Percentiles rank a stretch among this genome's conserved stretches.
Conservation (phyloP, 2,113 vertebrate species). For the Bujurquina vittata region DNA sequence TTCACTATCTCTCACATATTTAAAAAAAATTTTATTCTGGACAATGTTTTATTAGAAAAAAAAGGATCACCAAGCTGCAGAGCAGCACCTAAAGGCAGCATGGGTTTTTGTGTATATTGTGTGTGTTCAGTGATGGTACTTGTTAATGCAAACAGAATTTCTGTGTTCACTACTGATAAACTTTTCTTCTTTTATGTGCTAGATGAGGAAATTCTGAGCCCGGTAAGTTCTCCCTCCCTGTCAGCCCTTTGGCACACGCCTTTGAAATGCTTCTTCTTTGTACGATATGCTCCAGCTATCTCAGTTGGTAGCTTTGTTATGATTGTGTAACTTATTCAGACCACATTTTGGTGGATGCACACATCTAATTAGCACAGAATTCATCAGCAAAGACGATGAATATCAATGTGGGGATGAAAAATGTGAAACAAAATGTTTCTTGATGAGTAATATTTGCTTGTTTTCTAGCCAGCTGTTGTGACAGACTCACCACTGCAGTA, state of each 20-base stretch:
- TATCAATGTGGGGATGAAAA: constrained; percentile 26
- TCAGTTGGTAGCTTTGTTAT: constrained; percentile 56
- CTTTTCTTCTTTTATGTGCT: constrained; percentile 21
- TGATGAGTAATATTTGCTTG: constrained; percentile 43
- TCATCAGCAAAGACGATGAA: constrained; percentile 9
- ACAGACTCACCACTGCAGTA: constrained; percentile 68
- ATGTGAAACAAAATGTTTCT: neutral
- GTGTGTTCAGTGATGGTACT: constrained; percentile 17
- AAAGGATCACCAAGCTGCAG: constrained; percentile 34
- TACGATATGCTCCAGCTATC: constrained; percentile 44
- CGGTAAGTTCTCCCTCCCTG: constrained; percentile 66
- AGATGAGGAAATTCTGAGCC: constrained; percentile 73
- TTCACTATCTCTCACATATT: constrained; percentile 16
- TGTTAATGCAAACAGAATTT: constrained; percentile 53
- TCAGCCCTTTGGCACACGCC: constrained; percentile 33
- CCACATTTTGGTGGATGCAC: constrained; percentile 50
- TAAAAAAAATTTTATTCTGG: neutral
- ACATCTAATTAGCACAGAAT: constrained; percentile 34
- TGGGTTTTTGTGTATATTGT: constrained; percentile 5
- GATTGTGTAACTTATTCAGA: constrained; percentile 61
- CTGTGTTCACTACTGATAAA: constrained; percentile 48
- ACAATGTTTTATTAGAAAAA: constrained; percentile 62
- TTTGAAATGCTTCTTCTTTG: constrained; percentile 64
- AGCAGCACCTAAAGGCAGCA: constrained; percentile 31
- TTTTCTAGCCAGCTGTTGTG: constrained; percentile 72